Conservation (phyloP, 2,113 vertebrate species). For the Esox niger region DNA sequence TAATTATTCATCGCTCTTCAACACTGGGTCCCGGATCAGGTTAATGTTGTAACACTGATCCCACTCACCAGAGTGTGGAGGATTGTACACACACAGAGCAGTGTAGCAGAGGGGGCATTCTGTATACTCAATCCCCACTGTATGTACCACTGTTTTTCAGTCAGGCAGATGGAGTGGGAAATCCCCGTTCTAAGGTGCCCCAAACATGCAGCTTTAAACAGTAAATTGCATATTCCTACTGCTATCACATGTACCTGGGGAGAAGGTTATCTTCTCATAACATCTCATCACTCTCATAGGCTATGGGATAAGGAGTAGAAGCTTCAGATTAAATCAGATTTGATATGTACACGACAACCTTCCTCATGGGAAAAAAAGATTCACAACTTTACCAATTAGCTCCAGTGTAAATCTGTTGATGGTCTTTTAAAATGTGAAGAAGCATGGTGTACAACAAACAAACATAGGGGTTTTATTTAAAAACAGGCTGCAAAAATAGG, state of each 20-base stretch:
- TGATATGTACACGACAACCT: not conserved
- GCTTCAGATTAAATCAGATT: constrained; percentile 17
- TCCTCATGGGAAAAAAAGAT: not conserved
- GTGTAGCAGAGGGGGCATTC: too few relatives aligned
- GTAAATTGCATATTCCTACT: too few relatives aligned
- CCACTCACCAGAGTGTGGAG: constrained; percentile 23
- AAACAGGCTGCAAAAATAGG: too few relatives aligned
- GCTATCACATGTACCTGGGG: too few relatives aligned
- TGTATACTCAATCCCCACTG: constrained; percentile 3
- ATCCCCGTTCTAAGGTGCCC: too few relatives aligned
- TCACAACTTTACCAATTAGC: not conserved
- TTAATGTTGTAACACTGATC: constrained; percentile 51
- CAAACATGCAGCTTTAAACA: too few relatives aligned
- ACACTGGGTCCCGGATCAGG: constrained; percentile 51
- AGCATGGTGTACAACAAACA: too few relatives aligned
- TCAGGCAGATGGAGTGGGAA: too few relatives aligned
- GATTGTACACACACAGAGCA: not conserved
- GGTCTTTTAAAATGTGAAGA: not conserved
- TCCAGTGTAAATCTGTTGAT: too few relatives aligned
- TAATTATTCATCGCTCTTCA: constrained; percentile 57
- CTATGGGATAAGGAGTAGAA: constrained; percentile 15
- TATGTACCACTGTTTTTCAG: not conserved
- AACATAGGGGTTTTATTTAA: too few relatives aligned
- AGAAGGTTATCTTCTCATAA: too few relatives aligned
- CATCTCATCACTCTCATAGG: constrained; percentile 40